Conservation (phyloP, 2,797 vertebrate species). For the Paratrypauchen microcephalus region DNA sequence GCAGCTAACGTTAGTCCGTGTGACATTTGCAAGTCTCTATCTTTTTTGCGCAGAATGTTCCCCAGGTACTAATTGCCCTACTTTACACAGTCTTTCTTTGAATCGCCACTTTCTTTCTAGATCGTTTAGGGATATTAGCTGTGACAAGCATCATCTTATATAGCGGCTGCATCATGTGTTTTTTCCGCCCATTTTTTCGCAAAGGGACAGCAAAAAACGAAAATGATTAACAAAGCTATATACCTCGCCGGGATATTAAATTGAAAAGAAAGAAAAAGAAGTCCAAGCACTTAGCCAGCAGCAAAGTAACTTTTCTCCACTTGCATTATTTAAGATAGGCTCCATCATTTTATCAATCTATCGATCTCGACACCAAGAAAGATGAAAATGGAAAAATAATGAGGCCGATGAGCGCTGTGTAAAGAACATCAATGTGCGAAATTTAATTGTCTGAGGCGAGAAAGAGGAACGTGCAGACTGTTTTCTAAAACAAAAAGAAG, state of each 20-base stretch:
- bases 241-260: conserved; percentile 73
- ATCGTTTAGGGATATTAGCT: conserved; percentile 75
- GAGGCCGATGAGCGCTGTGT: conserved; percentile 80
- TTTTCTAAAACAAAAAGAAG: conserved; percentile 85
- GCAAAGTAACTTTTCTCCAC: conserved; percentile 79
- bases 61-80: conserved; percentile 83
- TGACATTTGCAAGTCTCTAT: conserved; percentile 77
- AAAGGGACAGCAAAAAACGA: conserved; percentile 59
- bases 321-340: conserved; percentile 85
- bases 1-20: conserved; percentile 71
- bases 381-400: conserved; percentile 88
- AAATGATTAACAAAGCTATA: conserved; percentile 61
- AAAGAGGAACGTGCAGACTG: conserved; percentile 75
- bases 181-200: conserved; percentile 35
- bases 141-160: conserved; percentile 75
- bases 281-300: conserved; percentile 80
- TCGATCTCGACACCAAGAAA: conserved; percentile 82
- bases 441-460: conserved; percentile 82
- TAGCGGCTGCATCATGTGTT: conserved; percentile 34
- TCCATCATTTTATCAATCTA: conserved; percentile 87
- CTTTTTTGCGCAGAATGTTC: conserved; percentile 77
- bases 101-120: conserved; percentile 77
- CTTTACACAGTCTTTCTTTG: conserved; percentile 77
- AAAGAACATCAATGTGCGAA: conserved; percentile 86
- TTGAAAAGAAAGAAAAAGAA: conserved; percentile 76